These are phyloP conservation scores for Coregonus ussuriensis DNA, from an alignment of 2,797 vertebrate genomes.

Conservation along the genomic window DNA sequence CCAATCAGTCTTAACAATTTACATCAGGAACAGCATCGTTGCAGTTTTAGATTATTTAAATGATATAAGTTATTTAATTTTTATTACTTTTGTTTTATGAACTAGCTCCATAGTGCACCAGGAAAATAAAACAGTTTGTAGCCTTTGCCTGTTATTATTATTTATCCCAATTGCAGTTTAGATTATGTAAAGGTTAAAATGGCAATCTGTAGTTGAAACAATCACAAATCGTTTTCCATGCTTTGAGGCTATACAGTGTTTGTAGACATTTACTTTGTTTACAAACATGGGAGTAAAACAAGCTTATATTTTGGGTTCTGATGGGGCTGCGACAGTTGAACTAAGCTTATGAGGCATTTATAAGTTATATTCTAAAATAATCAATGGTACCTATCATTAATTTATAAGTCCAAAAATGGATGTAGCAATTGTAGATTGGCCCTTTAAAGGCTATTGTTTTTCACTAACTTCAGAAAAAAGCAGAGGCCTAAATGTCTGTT, in stretches of 20 bases:
- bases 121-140: background rate
- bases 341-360: too few relatives aligned
- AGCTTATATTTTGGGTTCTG: too few relatives aligned
- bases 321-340: too few relatives aligned
- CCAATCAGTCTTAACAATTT: background rate
- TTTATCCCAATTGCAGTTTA: background rate
- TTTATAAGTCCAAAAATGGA: too few relatives aligned
- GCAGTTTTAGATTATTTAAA: background rate
- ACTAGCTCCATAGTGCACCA: background rate
- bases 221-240: too few relatives aligned
- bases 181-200: background rate
- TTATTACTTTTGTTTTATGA: background rate
- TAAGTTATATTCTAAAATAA: too few relatives aligned
- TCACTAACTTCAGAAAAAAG: background rate
- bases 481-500: background rate
- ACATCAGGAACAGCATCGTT: background rate
- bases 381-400: too few relatives aligned
- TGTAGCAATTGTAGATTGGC: too few relatives aligned
- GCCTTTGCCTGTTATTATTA: background rate
- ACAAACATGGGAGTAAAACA: too few relatives aligned
- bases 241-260: too few relatives aligned
- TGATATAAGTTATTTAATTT: background rate
- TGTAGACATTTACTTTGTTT: too few relatives aligned
- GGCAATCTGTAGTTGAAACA: too few relatives aligned
- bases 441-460: background rate